Conservation (phyloP, 2,888 invertebrate species). For the Apotomis betuletana region DNA sequence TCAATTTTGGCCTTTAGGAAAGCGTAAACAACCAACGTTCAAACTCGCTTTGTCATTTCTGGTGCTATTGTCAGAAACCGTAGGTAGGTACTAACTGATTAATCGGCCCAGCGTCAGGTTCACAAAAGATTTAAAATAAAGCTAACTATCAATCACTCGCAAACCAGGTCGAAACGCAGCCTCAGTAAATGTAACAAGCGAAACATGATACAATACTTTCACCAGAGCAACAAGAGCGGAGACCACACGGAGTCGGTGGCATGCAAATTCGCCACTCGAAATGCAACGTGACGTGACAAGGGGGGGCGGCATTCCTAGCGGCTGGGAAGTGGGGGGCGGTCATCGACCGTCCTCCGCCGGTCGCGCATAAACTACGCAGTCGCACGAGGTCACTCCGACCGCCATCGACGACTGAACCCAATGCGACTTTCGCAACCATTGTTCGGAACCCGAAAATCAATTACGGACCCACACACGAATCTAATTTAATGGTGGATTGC, state of each 20-base stretch:
- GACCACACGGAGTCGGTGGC: constrained; percentile 57
- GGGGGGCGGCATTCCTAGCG: constrained; percentile 73
- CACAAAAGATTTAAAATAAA: constrained; percentile 37
- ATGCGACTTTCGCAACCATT: constrained; percentile 68
- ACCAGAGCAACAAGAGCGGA: constrained; percentile 51
- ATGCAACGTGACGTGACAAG: constrained; percentile 76
- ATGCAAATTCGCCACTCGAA: constrained; percentile 78
- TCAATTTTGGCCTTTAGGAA: constrained; percentile 8
- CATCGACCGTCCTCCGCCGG: constrained; percentile 81
- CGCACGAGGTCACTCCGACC: constrained; percentile 73
- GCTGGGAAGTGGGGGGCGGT: constrained; percentile 65
- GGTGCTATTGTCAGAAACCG: constrained; percentile 7
- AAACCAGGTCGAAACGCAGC: constrained; percentile 46
- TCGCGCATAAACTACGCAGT: constrained; percentile 79
- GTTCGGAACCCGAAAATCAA: constrained; percentile 72
- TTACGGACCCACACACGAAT: constrained; percentile 67
- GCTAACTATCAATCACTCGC: constrained; percentile 41
- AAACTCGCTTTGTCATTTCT: constrained; percentile 9
- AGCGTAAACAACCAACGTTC: constrained; percentile 13
- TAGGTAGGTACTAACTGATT: constrained; percentile 18
- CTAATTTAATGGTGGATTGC: constrained; percentile 63
- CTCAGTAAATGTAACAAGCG: constrained; percentile 22
- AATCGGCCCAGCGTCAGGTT: constrained; percentile 30
- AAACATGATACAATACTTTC: constrained; percentile 50
- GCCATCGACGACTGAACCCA: constrained; percentile 44